Evolutionary conservation across 2,888 invertebrate genomes (phyloP).

Genomic region (Vandiemenella viatica): DNA sequence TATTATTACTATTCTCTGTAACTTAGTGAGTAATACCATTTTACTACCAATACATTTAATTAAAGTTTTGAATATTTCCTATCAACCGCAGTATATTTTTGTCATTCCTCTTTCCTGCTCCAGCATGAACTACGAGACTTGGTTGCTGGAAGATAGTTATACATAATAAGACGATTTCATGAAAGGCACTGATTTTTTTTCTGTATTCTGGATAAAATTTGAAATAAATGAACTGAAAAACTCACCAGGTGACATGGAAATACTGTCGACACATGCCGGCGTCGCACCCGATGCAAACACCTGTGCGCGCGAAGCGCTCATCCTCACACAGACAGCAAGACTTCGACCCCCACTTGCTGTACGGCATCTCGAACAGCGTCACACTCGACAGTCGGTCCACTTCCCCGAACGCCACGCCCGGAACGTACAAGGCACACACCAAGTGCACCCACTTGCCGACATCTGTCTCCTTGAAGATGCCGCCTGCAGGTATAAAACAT

Average conservation of each 20-base stretch:
- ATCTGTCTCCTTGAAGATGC: conserved; percentile 91
- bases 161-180: too few species aligned
- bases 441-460: conserved; percentile 97
- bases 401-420: conserved; percentile 93
- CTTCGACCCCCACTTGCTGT: conserved; percentile 89
- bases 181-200: too few species aligned
- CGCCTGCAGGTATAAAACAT: conserved; percentile 37
- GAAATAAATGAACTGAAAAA: too few species aligned
- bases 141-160: too few species aligned
- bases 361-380: conserved; percentile 94
- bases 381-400: conserved; percentile 80
- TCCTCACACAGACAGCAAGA: conserved; percentile 83
- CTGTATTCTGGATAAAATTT: too few species aligned
- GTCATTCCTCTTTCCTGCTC: too few species aligned
- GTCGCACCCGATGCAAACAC: conserved; percentile 94
- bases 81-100: too few species aligned
- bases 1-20: too few species aligned
- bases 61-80: too few species aligned
- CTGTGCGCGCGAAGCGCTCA: conserved; percentile 71
- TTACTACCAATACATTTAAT: too few species aligned
- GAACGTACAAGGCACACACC: conserved; percentile 93
- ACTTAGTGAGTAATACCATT: too few species aligned
- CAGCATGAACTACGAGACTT: too few species aligned
- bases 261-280: conserved; percentile 95
- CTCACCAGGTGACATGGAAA: conserved; percentile 92